Conservation (phyloP, 2,888 invertebrate species). For the Torymus auratus region DNA sequence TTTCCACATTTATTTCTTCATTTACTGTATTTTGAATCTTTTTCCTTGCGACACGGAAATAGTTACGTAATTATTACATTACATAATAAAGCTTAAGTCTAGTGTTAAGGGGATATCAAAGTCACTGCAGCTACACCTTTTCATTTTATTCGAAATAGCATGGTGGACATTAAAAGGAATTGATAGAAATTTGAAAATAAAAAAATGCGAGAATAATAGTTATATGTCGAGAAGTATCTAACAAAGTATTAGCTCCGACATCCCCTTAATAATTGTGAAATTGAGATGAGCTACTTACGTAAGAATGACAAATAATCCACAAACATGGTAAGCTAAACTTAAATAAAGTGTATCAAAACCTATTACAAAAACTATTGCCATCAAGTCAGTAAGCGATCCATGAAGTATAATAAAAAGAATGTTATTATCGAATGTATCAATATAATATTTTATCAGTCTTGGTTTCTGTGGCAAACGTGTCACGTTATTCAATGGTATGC, state of each 20-base stretch:
- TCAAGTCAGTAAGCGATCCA: conserved; percentile 14
- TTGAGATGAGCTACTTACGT: conserved; percentile 33
- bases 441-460: conserved; percentile 26
- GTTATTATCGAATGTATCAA: conserved; percentile 39
- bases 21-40: conserved; percentile 18
- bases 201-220: too few species aligned
- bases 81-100: too few species aligned
- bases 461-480: conserved; percentile 35
- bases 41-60: conserved; percentile 9
- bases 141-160: too few species aligned
- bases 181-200: too few species aligned
- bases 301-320: conserved; percentile 44
- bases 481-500: conserved; percentile 18
- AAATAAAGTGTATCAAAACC: conserved; percentile 50
- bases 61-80: too few species aligned
- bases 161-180: too few species aligned
- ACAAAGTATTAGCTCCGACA: too few species aligned
- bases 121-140: too few species aligned
- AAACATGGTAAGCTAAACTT: conserved; percentile 35
- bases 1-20: neutral
- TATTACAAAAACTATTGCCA: conserved; percentile 37
- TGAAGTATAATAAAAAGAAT: conserved; percentile 42
- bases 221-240: too few species aligned
- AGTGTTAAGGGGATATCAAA: too few species aligned
- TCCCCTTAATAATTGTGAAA: neutral